phyloP scores from a whole-genome alignment of 2,888 invertebrate species.

The Tromatobia lineatoria region DNA sequence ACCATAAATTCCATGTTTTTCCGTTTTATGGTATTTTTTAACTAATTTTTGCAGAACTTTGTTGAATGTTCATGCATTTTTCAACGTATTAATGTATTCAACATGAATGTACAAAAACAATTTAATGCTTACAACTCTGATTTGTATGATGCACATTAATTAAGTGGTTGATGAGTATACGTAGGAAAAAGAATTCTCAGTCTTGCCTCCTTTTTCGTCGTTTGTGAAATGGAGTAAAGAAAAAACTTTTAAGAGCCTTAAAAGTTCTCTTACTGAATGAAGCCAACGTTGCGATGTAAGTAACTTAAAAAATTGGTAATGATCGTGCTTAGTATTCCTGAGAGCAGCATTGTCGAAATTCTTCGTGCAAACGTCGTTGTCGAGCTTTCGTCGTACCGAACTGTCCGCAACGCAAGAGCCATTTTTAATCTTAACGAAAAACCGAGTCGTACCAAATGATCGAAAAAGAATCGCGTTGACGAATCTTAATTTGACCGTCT shows the following conservation, averaged over 20 bases:
- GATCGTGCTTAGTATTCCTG: slow-evolving; percentile 51
- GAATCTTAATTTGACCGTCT: not conserved
- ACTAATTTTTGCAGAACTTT: no score
- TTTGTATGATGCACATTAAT: no score
- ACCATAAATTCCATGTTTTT: no score
- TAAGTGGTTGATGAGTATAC: not conserved
- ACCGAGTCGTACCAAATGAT: not conserved
- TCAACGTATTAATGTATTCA: no score
- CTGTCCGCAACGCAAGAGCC: not conserved
- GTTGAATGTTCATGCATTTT: no score
- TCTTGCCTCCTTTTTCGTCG: not conserved
- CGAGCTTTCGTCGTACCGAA: slow-evolving; percentile 36
- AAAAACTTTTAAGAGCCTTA: not conserved
- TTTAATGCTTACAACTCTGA: no score
- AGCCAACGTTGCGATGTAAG: slow-evolving; percentile 9
- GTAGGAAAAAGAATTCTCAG: not conserved
- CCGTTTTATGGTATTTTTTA: no score
- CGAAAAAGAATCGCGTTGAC: not conserved
- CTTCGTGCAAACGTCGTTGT: slow-evolving; percentile 25
- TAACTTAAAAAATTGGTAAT: slow-evolving; percentile 53
- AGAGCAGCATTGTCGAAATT: slow-evolving; percentile 43
- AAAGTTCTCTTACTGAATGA: not conserved
- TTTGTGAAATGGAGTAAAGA: slow-evolving; percentile 4
- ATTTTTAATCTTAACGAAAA: not conserved
- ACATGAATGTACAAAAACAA: no score